Conservation (phyloP, 2,797 vertebrate species). For the Clarias pachynema region DNA sequence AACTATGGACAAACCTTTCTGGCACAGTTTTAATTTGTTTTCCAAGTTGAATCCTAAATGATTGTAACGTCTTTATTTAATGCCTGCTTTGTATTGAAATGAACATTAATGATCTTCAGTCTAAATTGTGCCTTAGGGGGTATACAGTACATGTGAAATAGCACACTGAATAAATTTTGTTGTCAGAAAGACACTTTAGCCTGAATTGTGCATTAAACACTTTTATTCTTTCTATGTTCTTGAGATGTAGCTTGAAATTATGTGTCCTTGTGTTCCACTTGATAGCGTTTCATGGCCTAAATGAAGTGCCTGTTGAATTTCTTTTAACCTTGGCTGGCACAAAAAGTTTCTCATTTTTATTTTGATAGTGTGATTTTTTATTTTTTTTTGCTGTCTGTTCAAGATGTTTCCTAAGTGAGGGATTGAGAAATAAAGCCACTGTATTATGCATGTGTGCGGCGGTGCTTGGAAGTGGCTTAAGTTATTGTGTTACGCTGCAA, state of each 20-base stretch:
- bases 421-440: neutral
- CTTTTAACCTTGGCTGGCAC: constrained; percentile 2
- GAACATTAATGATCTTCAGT: neutral
- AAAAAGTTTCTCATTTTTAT: neutral
- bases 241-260: neutral
- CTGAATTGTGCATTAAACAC: constrained; percentile 1
- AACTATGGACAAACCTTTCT: neutral
- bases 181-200: neutral
- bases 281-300: neutral
- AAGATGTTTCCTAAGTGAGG: neutral
- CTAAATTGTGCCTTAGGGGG: neutral
- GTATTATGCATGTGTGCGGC: neutral
- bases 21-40: neutral
- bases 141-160: neutral
- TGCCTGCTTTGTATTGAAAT: neutral
- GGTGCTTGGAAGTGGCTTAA: neutral
- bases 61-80: neutral
- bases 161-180: neutral
- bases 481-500: neutral
- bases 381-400: neutral
- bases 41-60: neutral
- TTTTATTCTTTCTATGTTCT: neutral
- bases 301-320: neutral
- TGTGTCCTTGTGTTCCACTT: constrained; percentile 6
- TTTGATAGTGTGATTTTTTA: neutral